Base-by-base conservation (phyloP, 2,888 invertebrate genomes). In the Elgonia sp. region DNA sequence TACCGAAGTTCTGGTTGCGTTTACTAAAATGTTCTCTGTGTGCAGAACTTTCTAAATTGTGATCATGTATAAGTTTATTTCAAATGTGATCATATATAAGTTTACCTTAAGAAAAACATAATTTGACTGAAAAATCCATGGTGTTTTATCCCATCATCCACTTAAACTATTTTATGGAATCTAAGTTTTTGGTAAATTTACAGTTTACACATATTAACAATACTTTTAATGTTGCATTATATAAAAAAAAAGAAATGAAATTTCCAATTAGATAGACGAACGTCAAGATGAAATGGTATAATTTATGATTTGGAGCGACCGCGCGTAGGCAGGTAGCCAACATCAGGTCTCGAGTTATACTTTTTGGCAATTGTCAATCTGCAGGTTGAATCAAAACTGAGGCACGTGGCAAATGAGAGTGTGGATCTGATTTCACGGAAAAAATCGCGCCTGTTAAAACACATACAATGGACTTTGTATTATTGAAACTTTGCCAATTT, bases 341-440 rank as follows among this genome's bases (percentile, higher is more conserved):
- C 79, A 62, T 53, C 53, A 73, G 77, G 63, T 65, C 29, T 60
- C 55, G 37, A 55, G 62, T 76, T 82, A n/a, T 72, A 63, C 57
- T 85, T 82, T 76, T 83, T 87, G 87, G 81, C 87, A 87, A 84
- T 76, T 87, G 83, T 83, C 82, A 80, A 75, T 75, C 65, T 42
- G 72, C 65, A 73, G 77, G 84, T 84, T 76, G 65, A 81, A 72
- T 79, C 65, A 55, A 53, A 70, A 29, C 55, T 72, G 55, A 21
- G 65, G 39, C 81, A 70, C 80, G 81, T 86, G 75, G 79, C 69
- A n/a, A 70, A 46, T 46, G 53, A 79, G 60, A 73, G 65, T 67
- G 76, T 57, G 76, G 67, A 86, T 83, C 72, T 70, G 57, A 84
- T 86, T 84, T 84, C 84, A 65, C 80, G 83, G 67, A 53, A 42